Conservation (phyloP, 2,888 invertebrate species). For the Orthonychiurus folsomi region DNA sequence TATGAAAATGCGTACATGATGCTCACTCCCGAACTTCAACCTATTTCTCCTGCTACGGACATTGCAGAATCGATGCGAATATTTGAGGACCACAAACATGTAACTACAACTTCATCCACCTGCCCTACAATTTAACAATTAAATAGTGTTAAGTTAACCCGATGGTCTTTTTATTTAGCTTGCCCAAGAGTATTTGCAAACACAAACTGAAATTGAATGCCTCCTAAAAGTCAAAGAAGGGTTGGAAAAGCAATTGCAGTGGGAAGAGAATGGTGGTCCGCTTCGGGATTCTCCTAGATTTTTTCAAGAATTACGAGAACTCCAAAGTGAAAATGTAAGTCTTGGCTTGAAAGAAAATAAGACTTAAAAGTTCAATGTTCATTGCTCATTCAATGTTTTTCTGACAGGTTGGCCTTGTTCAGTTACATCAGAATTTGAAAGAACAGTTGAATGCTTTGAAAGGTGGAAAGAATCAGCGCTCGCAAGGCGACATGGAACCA, state of each 20-base stretch:
- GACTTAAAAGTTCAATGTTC: too few relatives aligned
- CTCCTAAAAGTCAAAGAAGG: conserved; percentile 69
- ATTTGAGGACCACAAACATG: conserved; percentile 72
- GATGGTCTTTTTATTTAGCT: conserved; percentile 48
- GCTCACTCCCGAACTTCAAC: conserved; percentile 70
- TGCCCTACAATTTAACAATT: neutral
- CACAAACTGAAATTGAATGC: conserved; percentile 76
- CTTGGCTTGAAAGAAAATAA: too few relatives aligned
- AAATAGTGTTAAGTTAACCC: too few relatives aligned
- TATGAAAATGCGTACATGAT: conserved; percentile 65
- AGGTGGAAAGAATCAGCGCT: conserved; percentile 13
- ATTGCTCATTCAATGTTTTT: neutral
- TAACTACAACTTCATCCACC: conserved; percentile 27
- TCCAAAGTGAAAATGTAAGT: conserved; percentile 61
- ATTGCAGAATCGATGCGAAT: conserved; percentile 69
- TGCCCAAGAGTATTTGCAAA: conserved; percentile 78
- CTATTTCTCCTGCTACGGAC: conserved; percentile 69
- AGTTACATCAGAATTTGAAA: conserved; percentile 58
- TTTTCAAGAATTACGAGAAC: conserved; percentile 56
- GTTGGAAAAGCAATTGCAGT: conserved; percentile 58
- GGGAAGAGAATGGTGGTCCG: conserved; percentile 43
- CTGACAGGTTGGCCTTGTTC: conserved; percentile 56
- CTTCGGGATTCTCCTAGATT: conserved; percentile 45
- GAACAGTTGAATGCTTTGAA: conserved; percentile 54
- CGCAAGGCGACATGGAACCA: conserved; percentile 18